Conservation (phyloP, 1,140 invertebrate genomes). For the Lysiphlebus fabarum region DNA sequence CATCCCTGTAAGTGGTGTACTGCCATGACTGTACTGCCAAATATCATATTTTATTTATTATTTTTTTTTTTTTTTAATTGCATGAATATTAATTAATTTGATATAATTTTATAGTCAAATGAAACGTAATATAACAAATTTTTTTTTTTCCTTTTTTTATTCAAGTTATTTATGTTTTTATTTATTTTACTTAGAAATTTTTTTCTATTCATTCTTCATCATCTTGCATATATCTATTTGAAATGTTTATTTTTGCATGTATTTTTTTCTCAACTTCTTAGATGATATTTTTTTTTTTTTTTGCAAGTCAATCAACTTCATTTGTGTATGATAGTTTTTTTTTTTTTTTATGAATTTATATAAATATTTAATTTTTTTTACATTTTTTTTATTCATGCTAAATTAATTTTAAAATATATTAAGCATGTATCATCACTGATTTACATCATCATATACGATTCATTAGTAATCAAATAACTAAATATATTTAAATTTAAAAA, state of each 20-base stretch:
- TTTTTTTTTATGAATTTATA: slow-evolving; percentile 12
- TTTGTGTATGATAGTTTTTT: slow-evolving; percentile 17
- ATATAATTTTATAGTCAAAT: no score
- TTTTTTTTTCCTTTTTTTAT: no score
- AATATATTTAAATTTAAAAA: no score
- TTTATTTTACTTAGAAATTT: no score
- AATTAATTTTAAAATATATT: no score
- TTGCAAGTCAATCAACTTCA: slow-evolving; percentile 17
- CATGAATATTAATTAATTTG: no score
- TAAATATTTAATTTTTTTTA: slow-evolving; percentile 11
- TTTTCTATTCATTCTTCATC: background rate
- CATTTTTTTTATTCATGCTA: background rate
- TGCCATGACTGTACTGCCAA: slow-evolving; percentile 70
- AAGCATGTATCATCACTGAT: background rate
- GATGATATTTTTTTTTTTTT: slow-evolving; percentile 8
- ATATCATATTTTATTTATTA: slow-evolving; percentile 38
- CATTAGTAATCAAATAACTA: no score
- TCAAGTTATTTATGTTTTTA: no score
- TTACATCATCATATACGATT: no score
- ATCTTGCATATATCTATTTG: slow-evolving; percentile 1
- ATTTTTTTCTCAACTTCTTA: slow-evolving; percentile 7
- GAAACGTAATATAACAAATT: no score
- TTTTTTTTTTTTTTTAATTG: background rate
- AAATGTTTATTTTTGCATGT: slow-evolving; percentile 1
- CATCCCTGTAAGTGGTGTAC: slow-evolving; percentile 88